A percentile compares a stretch with the other conserved stretches of the same genome.
Evolutionary conservation across 1,140 invertebrate species (phyloP).

Genomic region (Paraescarpia echinospica): DNA sequence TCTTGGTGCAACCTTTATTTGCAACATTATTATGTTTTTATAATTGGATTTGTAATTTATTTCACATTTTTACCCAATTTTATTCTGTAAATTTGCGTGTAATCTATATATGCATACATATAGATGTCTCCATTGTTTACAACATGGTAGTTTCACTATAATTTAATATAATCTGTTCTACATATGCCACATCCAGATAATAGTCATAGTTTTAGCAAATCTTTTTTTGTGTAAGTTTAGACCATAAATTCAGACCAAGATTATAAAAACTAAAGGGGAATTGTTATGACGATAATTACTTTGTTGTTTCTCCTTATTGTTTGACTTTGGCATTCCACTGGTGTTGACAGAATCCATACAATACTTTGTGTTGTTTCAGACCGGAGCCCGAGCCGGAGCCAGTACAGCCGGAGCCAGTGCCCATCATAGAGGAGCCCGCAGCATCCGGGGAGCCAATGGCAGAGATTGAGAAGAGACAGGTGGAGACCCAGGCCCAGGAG

Average conservation of each 20-base stretch:
- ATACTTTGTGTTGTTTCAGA: conserved; percentile 23
- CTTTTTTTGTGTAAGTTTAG: no score
- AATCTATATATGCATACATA: neutral
- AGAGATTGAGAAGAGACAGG: conserved; percentile 10
- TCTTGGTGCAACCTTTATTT: neutral
- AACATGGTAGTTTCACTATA: neutral
- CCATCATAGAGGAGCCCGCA: conserved; percentile 31
- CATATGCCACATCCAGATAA: no score
- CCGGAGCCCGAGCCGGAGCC: conserved; percentile 40
- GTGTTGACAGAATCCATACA: neutral
- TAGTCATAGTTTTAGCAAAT: no score
- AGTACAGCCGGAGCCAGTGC: conserved; percentile 28
- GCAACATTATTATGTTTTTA: no score
- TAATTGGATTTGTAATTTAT: no score
- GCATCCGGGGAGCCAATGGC: conserved; percentile 25
- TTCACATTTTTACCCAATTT: no score
- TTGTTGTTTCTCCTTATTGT: no score
- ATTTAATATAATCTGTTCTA: no score
- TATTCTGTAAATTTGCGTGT: no score
- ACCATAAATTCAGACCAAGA: no score
- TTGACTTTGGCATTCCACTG: neutral
- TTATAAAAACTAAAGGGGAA: no score
- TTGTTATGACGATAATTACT: no score
- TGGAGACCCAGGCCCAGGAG: neutral
- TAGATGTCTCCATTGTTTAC: neutral